These are phyloP conservation scores for Stictocephala bisonia DNA, from an alignment of 2,888 invertebrate genomes.

Conservation along the genomic window DNA sequence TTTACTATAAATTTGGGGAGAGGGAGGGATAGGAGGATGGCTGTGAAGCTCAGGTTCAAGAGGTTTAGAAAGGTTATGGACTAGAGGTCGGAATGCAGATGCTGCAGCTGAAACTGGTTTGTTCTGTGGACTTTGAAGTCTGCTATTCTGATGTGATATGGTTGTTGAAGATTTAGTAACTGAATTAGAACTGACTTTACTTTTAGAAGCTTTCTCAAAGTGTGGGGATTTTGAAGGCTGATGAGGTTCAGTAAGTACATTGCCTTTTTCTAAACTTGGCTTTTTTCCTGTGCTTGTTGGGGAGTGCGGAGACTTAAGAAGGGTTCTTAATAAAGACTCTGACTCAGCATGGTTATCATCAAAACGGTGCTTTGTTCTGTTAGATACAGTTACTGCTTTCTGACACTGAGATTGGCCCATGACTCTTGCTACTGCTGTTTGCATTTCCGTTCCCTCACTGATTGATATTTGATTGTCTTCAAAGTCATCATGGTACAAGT, in stretches of 20 bases:
- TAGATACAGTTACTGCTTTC: slow-evolving; percentile 72
- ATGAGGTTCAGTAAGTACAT: neutral
- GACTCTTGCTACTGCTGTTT: slow-evolving; percentile 54
- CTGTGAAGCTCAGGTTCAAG: neutral
- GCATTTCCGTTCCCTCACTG: slow-evolving; percentile 49
- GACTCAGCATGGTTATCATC: slow-evolving; percentile 46
- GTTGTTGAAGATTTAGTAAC: neutral
- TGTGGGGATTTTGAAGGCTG: slow-evolving; percentile 2
- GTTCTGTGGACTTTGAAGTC: neutral
- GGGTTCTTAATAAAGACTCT: slow-evolving; percentile 45
- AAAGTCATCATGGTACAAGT: slow-evolving; percentile 21
- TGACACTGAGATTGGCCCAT: slow-evolving; percentile 74
- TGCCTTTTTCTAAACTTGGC: slow-evolving; percentile 6
- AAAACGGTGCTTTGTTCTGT: slow-evolving; percentile 70
- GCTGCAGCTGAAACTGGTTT: slow-evolving; percentile 17
- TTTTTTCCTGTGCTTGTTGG: slow-evolving; percentile 41
- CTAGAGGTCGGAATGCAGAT: slow-evolving; percentile 23
- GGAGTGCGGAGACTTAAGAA: slow-evolving; percentile 11
- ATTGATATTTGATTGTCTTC: slow-evolving; percentile 41
- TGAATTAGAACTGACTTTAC: neutral
- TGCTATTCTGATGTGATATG: neutral
- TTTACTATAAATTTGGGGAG: neutral
- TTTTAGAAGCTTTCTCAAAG: neutral
- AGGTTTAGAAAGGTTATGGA: slow-evolving; percentile 1
- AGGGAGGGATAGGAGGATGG: slow-evolving; percentile 10